Evolutionary conservation across 2,113 vertebrate species (phyloP), one percentile per base, ranked within the genome.

Genomic region (Grammomys surdaster): DNA sequence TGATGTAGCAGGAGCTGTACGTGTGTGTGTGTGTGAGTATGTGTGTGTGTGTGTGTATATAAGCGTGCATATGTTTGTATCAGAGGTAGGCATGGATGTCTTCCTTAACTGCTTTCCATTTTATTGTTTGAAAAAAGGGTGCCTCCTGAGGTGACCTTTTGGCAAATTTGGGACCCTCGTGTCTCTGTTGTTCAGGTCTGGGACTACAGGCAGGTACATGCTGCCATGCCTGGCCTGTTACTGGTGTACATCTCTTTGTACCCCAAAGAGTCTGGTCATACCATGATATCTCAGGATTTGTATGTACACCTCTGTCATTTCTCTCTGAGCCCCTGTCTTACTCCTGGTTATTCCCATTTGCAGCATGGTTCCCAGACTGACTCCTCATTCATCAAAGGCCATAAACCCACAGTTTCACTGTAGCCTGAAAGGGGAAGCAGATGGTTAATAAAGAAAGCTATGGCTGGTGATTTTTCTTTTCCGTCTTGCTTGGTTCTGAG

Each of bases 401-500:
- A 1, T 14, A 46, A 95, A 84, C 77, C 65, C 77, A n/a, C 73
- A 81, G 46, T 51, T 67, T 48, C 43, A 26, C 63, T 2, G 7
- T 5, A 70, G 70, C 70, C 85, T 14, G 65, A 58, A 84, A 73
- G 77, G 43, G 40, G 91, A 86, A 92, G 82, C 91, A 75, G 94
- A 73, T 40, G 48, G 65, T 73, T 95, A 86, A 82, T 82, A 97
- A 94, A 95, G 95, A 72, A 92, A 96, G 90, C 77, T 10, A 40
- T 24, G 88, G 89, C 86, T 58, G 90, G 88, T 87, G 92, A 91
- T 94, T 96, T 95, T 95, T 87, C 81, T 81, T 96, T 96, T 96
- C 95, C 60, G 97, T 97, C 93, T 82, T 95, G 92, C 89, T 98
- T 90, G 78, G 89, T 94, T 97, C 95, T 95, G 76, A 97, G 97